Base-by-base conservation (phyloP, 2,797 vertebrate genomes). In the Micropoecilia bifurca region DNA sequence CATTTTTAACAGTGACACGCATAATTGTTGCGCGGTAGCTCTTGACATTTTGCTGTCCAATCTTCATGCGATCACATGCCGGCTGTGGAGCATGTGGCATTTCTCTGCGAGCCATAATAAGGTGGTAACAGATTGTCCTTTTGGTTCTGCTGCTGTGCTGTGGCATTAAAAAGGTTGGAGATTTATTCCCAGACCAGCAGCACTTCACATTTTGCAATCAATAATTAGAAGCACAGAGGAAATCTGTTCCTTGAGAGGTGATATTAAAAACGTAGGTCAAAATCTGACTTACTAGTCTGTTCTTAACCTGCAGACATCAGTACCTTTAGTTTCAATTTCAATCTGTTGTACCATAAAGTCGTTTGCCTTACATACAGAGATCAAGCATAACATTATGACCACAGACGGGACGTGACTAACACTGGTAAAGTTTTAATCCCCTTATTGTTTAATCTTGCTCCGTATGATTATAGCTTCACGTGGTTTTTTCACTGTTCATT, bases 11-110 rank as follows among this genome's bases (percentile, higher is more conserved):
- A 84, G 0, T 78, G 69, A 82, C 74, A 68, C 76, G 68, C 76
- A 77, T 6, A 81, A 55, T 86, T 30, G 25, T 48, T 74, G 84
- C 86, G 73, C 85, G n/a, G 80, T 48, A 71, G 80, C 87, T 87
- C 90, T 85, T 94, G 91, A 92, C 91, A 89, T 94, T 92, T 94
- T 0, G 71, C 84, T 39, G 77, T 79, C 74, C 57, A 76, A 79
- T 81, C 68, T 30, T 22, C 39, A 79, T 45, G 18, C 45, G 47
- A 89, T 89, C 82, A 66, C 80, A 89, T 84, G 75, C 7, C 85
- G 83, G 69, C 74, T 85, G 68, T 66, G 75, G 71, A 89, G 78
- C 78, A 72, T 2, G 61, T 89, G 90, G 77, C 89, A 92, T 93
- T 93, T 92, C 75, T 81, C 76, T 46, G 76, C 25, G 47, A 4